phyloP scores from a whole-genome alignment of 2,797 vertebrate genomes.

The Adrianichthys oophorus region DNA sequence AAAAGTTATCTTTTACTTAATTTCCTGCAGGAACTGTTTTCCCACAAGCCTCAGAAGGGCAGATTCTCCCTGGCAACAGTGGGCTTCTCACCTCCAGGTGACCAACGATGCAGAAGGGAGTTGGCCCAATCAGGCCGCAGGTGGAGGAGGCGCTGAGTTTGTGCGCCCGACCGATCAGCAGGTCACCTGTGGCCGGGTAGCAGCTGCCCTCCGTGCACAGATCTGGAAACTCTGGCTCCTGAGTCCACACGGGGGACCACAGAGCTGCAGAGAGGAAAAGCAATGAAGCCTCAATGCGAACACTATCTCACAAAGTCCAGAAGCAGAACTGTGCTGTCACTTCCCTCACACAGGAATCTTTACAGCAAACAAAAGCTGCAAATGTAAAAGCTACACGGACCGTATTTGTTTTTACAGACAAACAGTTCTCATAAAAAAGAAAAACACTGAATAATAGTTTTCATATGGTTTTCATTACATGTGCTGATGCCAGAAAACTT shows the following conservation, averaged over 20 bases:
- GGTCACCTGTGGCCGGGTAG: conserved; percentile 94
- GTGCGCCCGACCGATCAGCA: conserved; percentile 89
- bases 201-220: conserved; percentile 94
- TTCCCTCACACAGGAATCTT: conserved; percentile 17
- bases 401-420: background rate
- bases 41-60: background rate
- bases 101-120: conserved; percentile 91
- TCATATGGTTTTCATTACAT: conserved; percentile 53
- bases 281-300: background rate
- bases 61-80: background rate
- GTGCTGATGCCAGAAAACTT: conserved; percentile 12
- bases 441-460: conserved; percentile 14
- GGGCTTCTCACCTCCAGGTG: conserved; percentile 84
- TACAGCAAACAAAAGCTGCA: conserved; percentile 2
- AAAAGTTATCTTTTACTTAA: background rate
- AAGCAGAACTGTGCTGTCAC: background rate
- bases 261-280: conserved; percentile 61
- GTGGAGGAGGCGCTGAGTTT: conserved; percentile 87
- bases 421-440: background rate
- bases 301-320: background rate
- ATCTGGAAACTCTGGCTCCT: conserved; percentile 83
- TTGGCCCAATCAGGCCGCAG: conserved; percentile 82
- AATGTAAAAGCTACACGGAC: background rate
- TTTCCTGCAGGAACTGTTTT: background rate
- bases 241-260: conserved; percentile 60